phyloP scores from a whole-genome alignment of 2,113 vertebrate species.

The Xerus inauris region DNA sequence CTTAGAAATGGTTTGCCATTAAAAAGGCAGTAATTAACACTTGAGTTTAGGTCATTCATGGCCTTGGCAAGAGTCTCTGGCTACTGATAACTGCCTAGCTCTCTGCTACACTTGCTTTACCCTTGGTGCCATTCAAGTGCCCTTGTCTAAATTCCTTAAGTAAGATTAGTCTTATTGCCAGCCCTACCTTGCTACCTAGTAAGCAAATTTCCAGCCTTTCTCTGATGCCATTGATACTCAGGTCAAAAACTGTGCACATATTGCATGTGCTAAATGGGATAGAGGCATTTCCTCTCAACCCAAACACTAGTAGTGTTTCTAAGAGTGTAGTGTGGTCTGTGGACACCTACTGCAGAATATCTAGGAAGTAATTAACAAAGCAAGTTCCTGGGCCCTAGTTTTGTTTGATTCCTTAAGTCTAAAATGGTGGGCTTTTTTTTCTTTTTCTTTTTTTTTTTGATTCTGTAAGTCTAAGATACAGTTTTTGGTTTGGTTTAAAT shows the following conservation, averaged over 20 bases:
- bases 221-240: neutral
- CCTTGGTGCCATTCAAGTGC: neutral
- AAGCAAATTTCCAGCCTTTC: neutral
- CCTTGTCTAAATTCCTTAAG: neutral
- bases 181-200: neutral
- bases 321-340: neutral
- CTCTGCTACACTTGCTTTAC: neutral
- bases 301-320: neutral
- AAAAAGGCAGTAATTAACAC: too few relatives aligned
- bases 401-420: too few relatives aligned
- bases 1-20: neutral
- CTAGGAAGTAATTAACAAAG: neutral
- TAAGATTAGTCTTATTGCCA: neutral
- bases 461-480: neutral
- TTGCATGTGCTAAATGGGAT: neutral
- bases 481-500: neutral
- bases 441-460: neutral
- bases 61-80: neutral
- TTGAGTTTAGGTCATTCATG: neutral
- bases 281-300: neutral
- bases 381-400: neutral
- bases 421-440: too few relatives aligned
- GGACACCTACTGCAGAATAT: neutral
- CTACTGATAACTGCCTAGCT: neutral
- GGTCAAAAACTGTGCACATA: neutral